Base-by-base conservation (phyloP, 2,797 vertebrate species). In the Leptodactylus fallax region DNA sequence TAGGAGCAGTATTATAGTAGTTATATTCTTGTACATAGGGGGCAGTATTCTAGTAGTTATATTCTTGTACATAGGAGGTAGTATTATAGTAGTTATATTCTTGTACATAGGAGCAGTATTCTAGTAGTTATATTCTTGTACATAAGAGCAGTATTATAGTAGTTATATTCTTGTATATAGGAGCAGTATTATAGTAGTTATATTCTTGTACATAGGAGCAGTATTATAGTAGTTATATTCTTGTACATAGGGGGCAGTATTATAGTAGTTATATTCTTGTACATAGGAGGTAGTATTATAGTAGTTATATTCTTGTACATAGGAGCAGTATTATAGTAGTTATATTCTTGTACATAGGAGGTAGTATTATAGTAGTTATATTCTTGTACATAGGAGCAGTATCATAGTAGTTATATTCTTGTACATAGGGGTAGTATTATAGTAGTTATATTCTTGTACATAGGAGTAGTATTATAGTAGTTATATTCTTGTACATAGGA, bases 81-180 rank as follows among this genome's bases (percentile, higher is more conserved):
- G 69, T 72, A 45, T 72, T 72, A 72, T 78, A 78, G 19, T 77
- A 76, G 36, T 69, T 69, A 45, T 72, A 72, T 72, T 72, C 69
- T 19, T 72, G 69, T 72, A 72, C 7, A 72, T 45, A 47, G 69
- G 69, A 19, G 27, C 69, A 19, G 69, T 47, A 72, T 72, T 72
- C 19, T 72, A 72, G 69, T 47, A 69, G 67, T 69, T 69, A 45
- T 72, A 72, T 72, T 72, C 36, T 19, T 72, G 69, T 72, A 72
- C 13, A 69, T 69, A 69, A 25, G 67, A 17, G 67, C 13, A 36
- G 67, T 69, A 69, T 36, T 69, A 69, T 69, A 69, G 25, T 36
- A 69, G 67, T 36, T 69, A 36, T 69, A 36, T 69, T 69, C 67
- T 17, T 69, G 25, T 69, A 69, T 5, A 69, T 69, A 69, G 67